Evolutionary conservation across 2,797 vertebrate genomes (phyloP).

Genomic region (Hirundo rustica): DNA sequence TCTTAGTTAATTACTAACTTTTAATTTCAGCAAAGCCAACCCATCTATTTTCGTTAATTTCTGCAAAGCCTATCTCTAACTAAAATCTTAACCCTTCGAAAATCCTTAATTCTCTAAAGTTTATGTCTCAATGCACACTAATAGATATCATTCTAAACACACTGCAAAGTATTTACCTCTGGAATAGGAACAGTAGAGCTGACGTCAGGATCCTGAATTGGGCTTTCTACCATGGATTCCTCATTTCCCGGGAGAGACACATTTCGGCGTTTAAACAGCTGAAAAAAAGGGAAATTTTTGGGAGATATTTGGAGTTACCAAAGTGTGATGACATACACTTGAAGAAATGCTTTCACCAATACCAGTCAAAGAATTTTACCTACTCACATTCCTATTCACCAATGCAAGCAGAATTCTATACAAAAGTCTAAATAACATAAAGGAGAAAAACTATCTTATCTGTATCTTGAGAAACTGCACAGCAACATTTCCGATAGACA

Average conservation of each 20-base stretch:
- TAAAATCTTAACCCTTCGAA: too few relatives aligned
- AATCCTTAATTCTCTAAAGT: too few relatives aligned
- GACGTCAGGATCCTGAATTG: conserved; percentile 90
- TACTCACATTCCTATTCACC: not conserved
- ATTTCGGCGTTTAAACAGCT: conserved; percentile 92
- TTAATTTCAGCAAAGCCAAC: too few relatives aligned
- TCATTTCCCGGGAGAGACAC: conserved; percentile 84
- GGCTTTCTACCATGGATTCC: conserved; percentile 89
- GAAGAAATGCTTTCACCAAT: not conserved
- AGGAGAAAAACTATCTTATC: not conserved
- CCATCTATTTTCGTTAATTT: too few relatives aligned
- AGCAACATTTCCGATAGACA: not conserved
- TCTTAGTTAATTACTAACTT: too few relatives aligned
- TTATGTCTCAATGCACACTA: not conserved
- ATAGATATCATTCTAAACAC: not conserved
- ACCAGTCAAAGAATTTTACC: not conserved
- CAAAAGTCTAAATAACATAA: not conserved
- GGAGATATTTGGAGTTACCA: not conserved
- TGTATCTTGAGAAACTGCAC: not conserved
- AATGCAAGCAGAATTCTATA: not conserved
- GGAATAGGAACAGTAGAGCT: conserved; percentile 89
- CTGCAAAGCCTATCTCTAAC: too few relatives aligned
- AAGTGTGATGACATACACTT: not conserved
- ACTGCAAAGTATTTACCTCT: conserved; percentile 75
- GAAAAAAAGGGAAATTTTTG: conserved; percentile 4